Evolutionary conservation across 2,888 invertebrate species (phyloP), one percentile per base, ranked within the genome.

Genomic region (Cephus sareptanus): DNA sequence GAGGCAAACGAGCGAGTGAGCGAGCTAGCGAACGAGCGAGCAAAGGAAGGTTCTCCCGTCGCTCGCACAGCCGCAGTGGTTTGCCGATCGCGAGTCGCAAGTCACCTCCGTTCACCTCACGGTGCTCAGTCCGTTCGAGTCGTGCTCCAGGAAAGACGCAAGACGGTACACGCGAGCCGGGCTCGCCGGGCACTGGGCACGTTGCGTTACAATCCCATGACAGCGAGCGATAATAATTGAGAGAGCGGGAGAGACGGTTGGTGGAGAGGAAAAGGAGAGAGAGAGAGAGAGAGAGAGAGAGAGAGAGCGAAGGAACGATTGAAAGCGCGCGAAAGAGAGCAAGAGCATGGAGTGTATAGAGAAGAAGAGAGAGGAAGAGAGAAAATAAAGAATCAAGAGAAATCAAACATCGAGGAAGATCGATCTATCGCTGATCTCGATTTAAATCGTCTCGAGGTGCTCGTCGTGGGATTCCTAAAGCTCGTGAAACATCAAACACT

Each of bases 31-130:
- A 71, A 34, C 33, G 71, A 71, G 31, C 71, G 71, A 31, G 71
- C 71, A 79, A 70, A 74, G 73, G 75, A 75, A 75, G 34, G 75
- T 75, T 71, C 77, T 80, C 82, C 80, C 76, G 75, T 76, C 82
- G 84, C 85, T 73, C 77, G 77, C 86, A 85, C 81, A 76, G 79
- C 79, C 76, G 79, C 76, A 75, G 85, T 82, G 85, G 84, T 85
- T 85, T 81, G 85, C 83, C 85, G 85, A 82, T 83, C 83, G 85
- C 85, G 85, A 87, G 88, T 88, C 89, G 88, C 89, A 88, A 90
- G 90, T 89, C 89, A 87, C 89, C 90, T 89, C 88, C 89, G 90
- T 87, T 90, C 89, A 90, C 90, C 89, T 90, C 87, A 85, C 83
- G 85, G 81, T 82, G 82, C 84, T 87, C 86, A 88, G 87, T 87